phyloP scores from a whole-genome alignment of 2,797 vertebrate species.

The Euphonia xanthogaster region DNA sequence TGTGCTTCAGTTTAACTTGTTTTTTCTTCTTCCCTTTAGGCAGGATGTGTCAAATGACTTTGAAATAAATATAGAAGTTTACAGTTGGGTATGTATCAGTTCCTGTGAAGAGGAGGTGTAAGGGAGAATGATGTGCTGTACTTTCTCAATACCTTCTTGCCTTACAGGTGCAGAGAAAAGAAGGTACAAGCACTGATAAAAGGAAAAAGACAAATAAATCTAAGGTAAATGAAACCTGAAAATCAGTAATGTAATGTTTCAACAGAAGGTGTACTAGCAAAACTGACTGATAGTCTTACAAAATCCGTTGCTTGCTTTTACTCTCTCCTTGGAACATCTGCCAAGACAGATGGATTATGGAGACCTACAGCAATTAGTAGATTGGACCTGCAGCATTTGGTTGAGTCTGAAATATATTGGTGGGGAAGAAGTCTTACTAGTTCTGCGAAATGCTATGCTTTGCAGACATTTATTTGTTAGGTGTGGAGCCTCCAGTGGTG shows the following conservation, averaged over 20 bases:
- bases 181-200: constrained; percentile 81
- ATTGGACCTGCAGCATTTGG: neutral
- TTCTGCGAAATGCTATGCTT: neutral
- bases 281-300: neutral
- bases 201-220: constrained; percentile 91
- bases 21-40: constrained; percentile 69
- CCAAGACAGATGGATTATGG: neutral
- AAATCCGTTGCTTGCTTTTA: constrained; percentile 3
- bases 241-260: neutral
- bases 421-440: neutral
- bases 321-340: neutral
- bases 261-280: neutral
- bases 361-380: neutral
- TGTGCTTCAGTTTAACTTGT: neutral
- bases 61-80: constrained; percentile 89
- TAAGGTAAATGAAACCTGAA: constrained; percentile 80
- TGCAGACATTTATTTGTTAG: neutral
- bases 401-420: neutral
- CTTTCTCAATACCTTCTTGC: neutral
- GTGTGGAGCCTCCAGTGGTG: neutral
- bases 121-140: neutral
- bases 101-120: neutral
- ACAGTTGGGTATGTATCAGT: constrained; percentile 86
- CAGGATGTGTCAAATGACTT: constrained; percentile 89
- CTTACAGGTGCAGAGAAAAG: constrained; percentile 87